Percentiles rank a stretch among this genome's conserved stretches.
Evolutionary conservation across 2,888 invertebrate genomes (phyloP).

Genomic region (Cephus runcator): DNA sequence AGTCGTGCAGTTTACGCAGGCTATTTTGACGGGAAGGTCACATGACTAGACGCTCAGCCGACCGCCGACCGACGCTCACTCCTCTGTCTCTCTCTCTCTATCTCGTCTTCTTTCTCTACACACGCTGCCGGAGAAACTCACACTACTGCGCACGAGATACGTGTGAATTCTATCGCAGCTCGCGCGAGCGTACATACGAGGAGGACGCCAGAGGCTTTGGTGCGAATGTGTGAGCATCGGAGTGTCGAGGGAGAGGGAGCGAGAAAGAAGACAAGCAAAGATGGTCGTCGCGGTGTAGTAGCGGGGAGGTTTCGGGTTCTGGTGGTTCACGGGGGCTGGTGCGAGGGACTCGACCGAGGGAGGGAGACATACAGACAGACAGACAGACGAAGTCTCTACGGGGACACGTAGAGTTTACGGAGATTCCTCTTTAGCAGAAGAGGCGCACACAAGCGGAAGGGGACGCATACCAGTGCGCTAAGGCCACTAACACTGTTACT

Average conservation of each 20-base stretch:
- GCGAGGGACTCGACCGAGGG: conserved; percentile 23
- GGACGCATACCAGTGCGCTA: background rate
- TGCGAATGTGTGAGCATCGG: conserved; percentile 48
- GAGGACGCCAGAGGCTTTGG: conserved; percentile 25
- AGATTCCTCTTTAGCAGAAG: conserved; percentile 46
- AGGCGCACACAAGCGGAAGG: conserved; percentile 23
- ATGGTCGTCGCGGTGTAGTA: conserved; percentile 16
- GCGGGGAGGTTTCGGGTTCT: conserved; percentile 10
- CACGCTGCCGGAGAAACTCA: conserved; percentile 1
- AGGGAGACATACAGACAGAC: conserved; percentile 33
- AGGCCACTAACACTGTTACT: background rate
- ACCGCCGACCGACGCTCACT: conserved; percentile 38
- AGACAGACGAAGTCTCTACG: no score
- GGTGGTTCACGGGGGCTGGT: background rate
- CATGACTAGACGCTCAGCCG: conserved; percentile 72
- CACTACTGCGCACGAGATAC: background rate
- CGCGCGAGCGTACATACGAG: conserved; percentile 24
- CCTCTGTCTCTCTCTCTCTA: conserved; percentile 15
- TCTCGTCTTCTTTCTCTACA: background rate
- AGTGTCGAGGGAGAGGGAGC: conserved; percentile 35
- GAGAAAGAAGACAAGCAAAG: conserved; percentile 49
- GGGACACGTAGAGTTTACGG: conserved; percentile 42
- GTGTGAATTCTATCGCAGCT: background rate
- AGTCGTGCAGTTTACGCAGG: conserved; percentile 56
- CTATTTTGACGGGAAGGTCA: conserved; percentile 88